Evolutionary conservation across 2,113 vertebrate species (phyloP), one percentile per base, ranked within the genome.

Genomic region (Macquaria australasica): DNA sequence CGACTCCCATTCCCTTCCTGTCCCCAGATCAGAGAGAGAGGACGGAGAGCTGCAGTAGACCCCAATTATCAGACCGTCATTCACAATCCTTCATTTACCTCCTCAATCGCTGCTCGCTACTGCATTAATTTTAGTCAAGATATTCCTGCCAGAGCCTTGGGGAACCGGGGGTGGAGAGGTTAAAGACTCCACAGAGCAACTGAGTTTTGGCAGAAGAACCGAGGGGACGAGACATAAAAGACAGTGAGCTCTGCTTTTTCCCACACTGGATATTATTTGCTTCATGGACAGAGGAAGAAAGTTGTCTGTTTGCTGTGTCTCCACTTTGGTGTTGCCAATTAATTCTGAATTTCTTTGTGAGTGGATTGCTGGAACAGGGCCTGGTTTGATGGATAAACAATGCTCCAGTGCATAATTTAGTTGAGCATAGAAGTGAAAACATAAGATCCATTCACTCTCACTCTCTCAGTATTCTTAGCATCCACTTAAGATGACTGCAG

Each of bases 341-440:
- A 94, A 93, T 88, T 89, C 73, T 68, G 81, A 82, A 89, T 90
- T 89, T 91, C 88, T 93, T 91, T 93, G 91, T 81, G 88, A 93
- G 88, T 82, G 72, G 81, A 84, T 87, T 82, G 83, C 86, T 94
- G 92, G 89, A 94, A 90, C 87, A 70, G 51, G 73, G 91, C 93
- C 91, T 86, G 89, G 88, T 90, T 93, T 94, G 89, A 93, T 84
- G 89, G 91, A 91, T 93, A 93, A 93, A 95, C 95, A 94, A 94
- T 90, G 92, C 91, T 86, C 88, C 79, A 60, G 89, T 91, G 82
- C 90, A 92, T 92, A 91, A 95, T 94, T 94, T 91, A 91, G 85
- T 56, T 53, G 72, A 82, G 81, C 83, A 79, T 82, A 67, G 77
- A 73, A 87, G 88, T 77, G 78, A 90, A 87, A 91, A 86, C 71